Evolutionary conservation across 2,113 vertebrate species (phyloP), one percentile per base, ranked within the genome.

Genomic region (Ardeotis arabs): DNA sequence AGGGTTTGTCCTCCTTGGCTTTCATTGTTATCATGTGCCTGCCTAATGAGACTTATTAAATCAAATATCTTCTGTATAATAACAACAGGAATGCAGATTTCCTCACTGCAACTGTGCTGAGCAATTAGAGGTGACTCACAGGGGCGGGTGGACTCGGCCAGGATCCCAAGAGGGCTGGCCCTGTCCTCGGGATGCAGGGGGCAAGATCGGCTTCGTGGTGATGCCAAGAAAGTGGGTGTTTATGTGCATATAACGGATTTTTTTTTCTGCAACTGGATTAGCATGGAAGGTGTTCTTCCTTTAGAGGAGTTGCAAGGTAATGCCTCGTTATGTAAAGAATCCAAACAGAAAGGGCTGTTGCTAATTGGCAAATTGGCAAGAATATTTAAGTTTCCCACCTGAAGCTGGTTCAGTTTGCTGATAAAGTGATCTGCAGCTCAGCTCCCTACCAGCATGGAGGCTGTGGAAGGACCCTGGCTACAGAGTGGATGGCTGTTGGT

Each of bases 71-170:
- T 63, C 58, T 59, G 55, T 73, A 8, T 15, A 62, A 39, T 41
- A 44, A 78, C 0, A 4, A 33, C 47, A 80, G 90, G 84, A 96
- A 85, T 58, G 82, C 87, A 79, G 87, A 22, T 37, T 52, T 84
- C 74, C 64, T 68, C 9, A 4, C 50, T 39, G 33, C 0, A 3
- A 41, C 27, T 27, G 33, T 66, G 70, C 47, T 15, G 55, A 83
- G 55, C 82, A 80, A 73, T 79, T 28, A 24, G 75, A 58, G 67
- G 67, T 91, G 95, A 87, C 75, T 95, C 82, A 80, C 59, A 45
- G 74, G 50, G 84, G 73, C 69, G 67, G 60, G 81, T 44, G 81
- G 56, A 62, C 67, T 52, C 35, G 11, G 84, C 58, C 64, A 49
- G 35, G 62, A 64, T 37, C 53, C 70, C 0, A 0, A 19, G 53